Conservation (phyloP, 2,797 vertebrate genomes). For the Hoplostethus atlanticus region DNA sequence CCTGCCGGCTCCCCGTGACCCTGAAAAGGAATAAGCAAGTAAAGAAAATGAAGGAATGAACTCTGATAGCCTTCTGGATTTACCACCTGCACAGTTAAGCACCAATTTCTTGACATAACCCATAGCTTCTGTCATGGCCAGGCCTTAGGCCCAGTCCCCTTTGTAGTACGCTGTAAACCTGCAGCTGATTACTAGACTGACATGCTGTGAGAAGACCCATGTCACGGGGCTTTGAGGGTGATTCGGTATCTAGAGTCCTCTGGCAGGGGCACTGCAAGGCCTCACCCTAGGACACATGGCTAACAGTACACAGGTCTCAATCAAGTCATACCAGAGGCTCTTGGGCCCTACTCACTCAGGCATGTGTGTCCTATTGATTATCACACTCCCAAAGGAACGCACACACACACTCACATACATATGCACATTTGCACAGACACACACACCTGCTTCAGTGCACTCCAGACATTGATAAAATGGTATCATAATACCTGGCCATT, state of each 20-base stretch:
- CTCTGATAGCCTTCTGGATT: neutral
- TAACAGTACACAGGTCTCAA: constrained; percentile 32
- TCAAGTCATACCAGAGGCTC: constrained; percentile 33
- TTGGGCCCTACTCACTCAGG: constrained; percentile 25
- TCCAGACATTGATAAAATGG: constrained; percentile 59
- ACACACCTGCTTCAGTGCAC: constrained; percentile 19
- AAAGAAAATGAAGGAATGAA: too few relatives aligned
- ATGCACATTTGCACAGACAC: constrained; percentile 14
- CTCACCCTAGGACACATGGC: constrained; percentile 26
- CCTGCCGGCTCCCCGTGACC: too few relatives aligned
- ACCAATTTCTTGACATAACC: constrained; percentile 1
- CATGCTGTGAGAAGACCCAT: constrained; percentile 43
- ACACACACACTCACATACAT: neutral
- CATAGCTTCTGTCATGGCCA: constrained; percentile 6
- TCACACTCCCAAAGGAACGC: constrained; percentile 29
- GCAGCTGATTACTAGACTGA: constrained; percentile 46
- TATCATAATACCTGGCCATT: constrained; percentile 45
- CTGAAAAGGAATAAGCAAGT: too few relatives aligned
- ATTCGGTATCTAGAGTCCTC: constrained; percentile 8
- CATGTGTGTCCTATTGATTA: constrained; percentile 50
- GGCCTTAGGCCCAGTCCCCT: neutral
- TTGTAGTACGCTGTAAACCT: constrained; percentile 29
- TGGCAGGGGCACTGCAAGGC: constrained; percentile 24
- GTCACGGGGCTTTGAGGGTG: constrained; percentile 28
- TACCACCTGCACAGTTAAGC: neutral